Percentiles rank a stretch among this genome's conserved stretches.
These are phyloP conservation scores for Scaptomyza reducta DNA, from an alignment of 2,888 invertebrate genomes.

Conservation along the genomic window DNA sequence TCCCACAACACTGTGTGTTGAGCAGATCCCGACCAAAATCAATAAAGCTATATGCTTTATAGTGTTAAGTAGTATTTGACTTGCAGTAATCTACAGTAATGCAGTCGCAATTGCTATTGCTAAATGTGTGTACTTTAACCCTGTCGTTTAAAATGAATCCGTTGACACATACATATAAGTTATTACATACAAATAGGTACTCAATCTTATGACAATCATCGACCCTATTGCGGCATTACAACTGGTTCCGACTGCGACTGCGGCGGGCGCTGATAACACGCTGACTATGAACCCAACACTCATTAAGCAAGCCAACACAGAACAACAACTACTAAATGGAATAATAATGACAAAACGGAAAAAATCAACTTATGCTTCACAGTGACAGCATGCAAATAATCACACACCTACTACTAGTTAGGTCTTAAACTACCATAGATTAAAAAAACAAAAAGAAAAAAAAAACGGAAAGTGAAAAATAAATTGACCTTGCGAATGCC, in stretches of 20 bases:
- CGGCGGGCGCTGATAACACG: conserved; percentile 52
- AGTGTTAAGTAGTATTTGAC: conserved; percentile 5
- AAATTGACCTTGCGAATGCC: conserved; percentile 55
- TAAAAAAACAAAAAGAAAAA: conserved; percentile 46
- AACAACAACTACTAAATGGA: conserved; percentile 10
- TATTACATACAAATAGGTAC: conserved; percentile 45
- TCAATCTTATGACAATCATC: conserved; percentile 57
- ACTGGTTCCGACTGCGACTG: conserved; percentile 45
- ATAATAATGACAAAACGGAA: conserved; percentile 15
- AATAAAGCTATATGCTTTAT: neutral
- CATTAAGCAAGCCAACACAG: conserved; percentile 53
- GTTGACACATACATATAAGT: neutral
- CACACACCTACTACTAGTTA: conserved; percentile 70
- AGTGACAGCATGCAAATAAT: conserved; percentile 51
- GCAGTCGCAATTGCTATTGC: conserved; percentile 10
- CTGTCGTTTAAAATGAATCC: conserved; percentile 9
- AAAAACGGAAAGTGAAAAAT: conserved; percentile 65
- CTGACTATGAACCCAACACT: conserved; percentile 73
- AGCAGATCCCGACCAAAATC: neutral
- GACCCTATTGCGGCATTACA: conserved; percentile 39
- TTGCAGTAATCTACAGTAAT: conserved; percentile 5
- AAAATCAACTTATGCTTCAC: conserved; percentile 55
- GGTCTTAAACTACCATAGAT: conserved; percentile 23
- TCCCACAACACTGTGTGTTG: conserved; percentile 1
- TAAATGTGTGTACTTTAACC: conserved; percentile 58